Base-by-base conservation (phyloP, 2,113 vertebrate genomes). In the Struthidea cinerea region DNA sequence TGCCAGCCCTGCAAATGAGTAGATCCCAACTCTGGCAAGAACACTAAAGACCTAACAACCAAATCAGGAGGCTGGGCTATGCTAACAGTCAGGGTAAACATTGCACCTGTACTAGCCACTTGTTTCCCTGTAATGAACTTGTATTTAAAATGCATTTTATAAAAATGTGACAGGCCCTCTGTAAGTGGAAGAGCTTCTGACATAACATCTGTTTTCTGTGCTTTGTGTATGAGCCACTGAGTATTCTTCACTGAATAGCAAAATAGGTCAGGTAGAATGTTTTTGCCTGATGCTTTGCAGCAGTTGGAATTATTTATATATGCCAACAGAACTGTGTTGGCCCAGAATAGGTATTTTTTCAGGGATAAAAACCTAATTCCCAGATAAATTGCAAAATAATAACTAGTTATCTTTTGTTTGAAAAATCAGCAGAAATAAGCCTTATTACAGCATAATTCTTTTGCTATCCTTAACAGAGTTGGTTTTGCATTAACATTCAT, bases 261-360 rank as follows among this genome's bases (percentile, higher is more conserved):
- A 56, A 96, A 90, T 73, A 95, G 91, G 76, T 91, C 81, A 67
- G 94, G 92, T 93, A 93, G 91, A 93, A 76, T 83, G 73, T 90
- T 89, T 94, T 94, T 97, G 89, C 94, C 95, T 96, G 95, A 96
- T 96, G 80, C 90, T 96, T 93, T 97, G 91, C 96, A 83, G 87
- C 88, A 93, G 75, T 96, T 89, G 77, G 73, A 91, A 87, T 76
- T 94, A 73, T 96, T 96, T 90, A 91, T 60, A 79, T 63, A 90
- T 81, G 91, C 87, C 94, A 95, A 57, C 37, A 39, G 53, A 97
- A 87, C 57, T 37, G 85, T 16, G 37, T 89, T 95, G 91, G 86
- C 32, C 41, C 49, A 52, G 87, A 82, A 64, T 57, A 55, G 76
- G 23, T 85, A 50, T 96, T 93, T 93, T 79, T 97, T 97, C 89